A percentile compares a stretch with the other conserved stretches of the same genome.
phyloP scores from a whole-genome alignment of 2,113 vertebrate species.

The cat (Felis catus) region F.catus_Fca126_mat1.0 CM031411.1:109652001-109652500 shows the following conservation, averaged over 20 bases:
- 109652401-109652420: conserved; percentile 23
- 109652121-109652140: not conserved
- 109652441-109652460: not conserved
- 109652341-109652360: not conserved
- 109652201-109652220: not conserved
- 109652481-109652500: not conserved
- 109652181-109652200: not conserved
- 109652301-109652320: not conserved
- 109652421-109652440: not conserved
- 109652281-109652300: conserved; percentile 36
- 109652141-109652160: not conserved
- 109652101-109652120: not conserved
- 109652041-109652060: not conserved
- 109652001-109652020: not conserved
- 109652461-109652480: not conserved
- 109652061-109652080: not conserved
- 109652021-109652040: not conserved
- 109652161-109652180: not conserved
- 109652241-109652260: conserved; percentile 45
- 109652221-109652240: conserved; percentile 38
- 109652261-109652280: not conserved
- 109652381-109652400: conserved; percentile 31
- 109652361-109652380: conserved; percentile 40
- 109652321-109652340: conserved; percentile 36
- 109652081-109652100: not conserved